These are phyloP conservation scores for Vespertilio murinus DNA, from an alignment of 2,797 vertebrate species.

Conservation along the genomic window DNA sequence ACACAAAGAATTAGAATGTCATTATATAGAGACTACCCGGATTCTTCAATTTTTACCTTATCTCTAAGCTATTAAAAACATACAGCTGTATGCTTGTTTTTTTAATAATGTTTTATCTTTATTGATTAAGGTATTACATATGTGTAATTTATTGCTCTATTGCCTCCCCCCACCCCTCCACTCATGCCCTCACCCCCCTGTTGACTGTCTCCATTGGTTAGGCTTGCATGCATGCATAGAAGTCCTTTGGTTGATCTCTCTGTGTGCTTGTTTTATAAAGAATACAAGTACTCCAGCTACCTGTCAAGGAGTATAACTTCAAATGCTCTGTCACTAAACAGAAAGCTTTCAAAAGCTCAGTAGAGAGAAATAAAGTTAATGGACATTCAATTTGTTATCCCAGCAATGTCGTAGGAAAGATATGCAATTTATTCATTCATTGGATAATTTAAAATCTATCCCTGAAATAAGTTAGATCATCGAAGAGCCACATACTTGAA, in stretches of 20 bases:
- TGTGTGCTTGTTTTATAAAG: background rate
- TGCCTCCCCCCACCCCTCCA: too few species aligned
- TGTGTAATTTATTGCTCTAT: too few species aligned
- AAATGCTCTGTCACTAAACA: conserved; percentile 34
- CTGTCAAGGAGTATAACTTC: conserved; percentile 28
- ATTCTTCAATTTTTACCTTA: background rate
- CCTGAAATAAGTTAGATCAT: background rate
- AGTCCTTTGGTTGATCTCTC: too few species aligned
- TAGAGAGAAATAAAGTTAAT: conserved; percentile 26
- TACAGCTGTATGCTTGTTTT: background rate
- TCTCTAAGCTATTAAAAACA: background rate
- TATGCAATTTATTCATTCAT: conserved; percentile 12
- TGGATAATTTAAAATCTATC: conserved; percentile 27
- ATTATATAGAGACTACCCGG: too few species aligned
- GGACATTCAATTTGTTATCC: background rate
- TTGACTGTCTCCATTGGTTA: too few species aligned
- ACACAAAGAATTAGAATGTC: background rate
- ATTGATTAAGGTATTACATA: too few species aligned
- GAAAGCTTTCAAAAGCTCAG: conserved; percentile 52
- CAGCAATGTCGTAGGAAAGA: background rate
- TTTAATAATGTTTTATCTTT: too few species aligned
- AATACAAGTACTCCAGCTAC: background rate
- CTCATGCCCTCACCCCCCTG: too few species aligned
- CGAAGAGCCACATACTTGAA: background rate
- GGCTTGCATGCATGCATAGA: too few species aligned